Percentiles rank a stretch among this genome's conserved stretches.
phyloP scores from a whole-genome alignment of 2,888 invertebrate species.

The Lydus trimaculatus region DNA sequence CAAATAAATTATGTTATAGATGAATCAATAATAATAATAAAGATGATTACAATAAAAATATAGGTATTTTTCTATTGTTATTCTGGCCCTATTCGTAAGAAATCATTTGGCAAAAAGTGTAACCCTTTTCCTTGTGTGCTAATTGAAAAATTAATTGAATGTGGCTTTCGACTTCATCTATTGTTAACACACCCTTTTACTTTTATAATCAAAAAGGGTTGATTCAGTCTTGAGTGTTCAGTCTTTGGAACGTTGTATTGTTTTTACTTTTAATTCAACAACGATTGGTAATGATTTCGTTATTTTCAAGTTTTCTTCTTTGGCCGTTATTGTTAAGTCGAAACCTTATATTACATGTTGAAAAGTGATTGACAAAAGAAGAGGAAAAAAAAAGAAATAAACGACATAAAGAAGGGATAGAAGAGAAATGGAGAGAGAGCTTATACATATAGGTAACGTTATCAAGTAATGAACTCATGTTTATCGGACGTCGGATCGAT shows the following conservation, averaged over 20 bases:
- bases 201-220: conserved; percentile 1
- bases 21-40: neutral
- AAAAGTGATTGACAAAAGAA: neutral
- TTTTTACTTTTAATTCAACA: neutral
- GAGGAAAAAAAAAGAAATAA: neutral
- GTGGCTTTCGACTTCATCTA: conserved; percentile 56
- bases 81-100: conserved; percentile 37
- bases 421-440: neutral
- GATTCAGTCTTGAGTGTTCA: conserved; percentile 3
- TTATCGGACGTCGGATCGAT: conserved; percentile 58
- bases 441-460: conserved; percentile 46
- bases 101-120: conserved; percentile 21
- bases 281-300: conserved; percentile 5
- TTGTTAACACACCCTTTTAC: conserved; percentile 37
- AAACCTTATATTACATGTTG: conserved; percentile 3
- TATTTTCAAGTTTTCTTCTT: neutral
- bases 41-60: neutral
- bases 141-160: conserved; percentile 61
- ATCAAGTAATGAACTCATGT: conserved; percentile 59
- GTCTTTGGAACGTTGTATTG: conserved; percentile 4
- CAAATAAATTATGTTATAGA: conserved; percentile 1
- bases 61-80: neutral
- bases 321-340: neutral
- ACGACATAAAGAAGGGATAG: neutral
- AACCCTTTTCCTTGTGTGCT: conserved; percentile 20